Base-by-base conservation (phyloP, 1,140 invertebrate species). In the Procambarus virginalis region DNA sequence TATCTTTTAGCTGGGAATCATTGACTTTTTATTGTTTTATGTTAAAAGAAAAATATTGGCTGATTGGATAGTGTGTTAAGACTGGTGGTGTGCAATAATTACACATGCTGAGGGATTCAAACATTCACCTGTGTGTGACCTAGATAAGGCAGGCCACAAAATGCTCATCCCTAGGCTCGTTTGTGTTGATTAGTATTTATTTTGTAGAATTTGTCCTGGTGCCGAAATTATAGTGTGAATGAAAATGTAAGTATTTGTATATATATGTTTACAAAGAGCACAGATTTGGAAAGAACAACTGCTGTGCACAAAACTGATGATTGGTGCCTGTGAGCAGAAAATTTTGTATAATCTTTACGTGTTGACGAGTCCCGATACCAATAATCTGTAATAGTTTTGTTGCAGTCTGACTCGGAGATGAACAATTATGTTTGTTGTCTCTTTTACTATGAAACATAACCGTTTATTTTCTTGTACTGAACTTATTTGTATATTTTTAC, bases 31-130 rank as follows among this genome's bases (percentile, higher is more conserved):
- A 46, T 34, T 45, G 58, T 68, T 81, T 82, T 70, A 70, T 34
- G 20, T 14, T 68, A 73, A 73, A 46, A 80, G 58, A 34, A n/a
- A 22, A 51, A 10, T n/a, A 80, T 55, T 80, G 49, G 34, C 49
- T 34, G 78, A 80, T 58, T 80, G 78, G 78, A 80, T 80, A 58
- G 34, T 58, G 12, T 79, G 51, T 51, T 51, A 51, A 55, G 2
- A 55, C 5, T 80, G 78, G 49, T 49, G 22, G 49, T 58, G 78
- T 80, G 78, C 78, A 80, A 80, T 80, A 80, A 80, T 80, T 58
- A 49, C 78, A 80, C 48, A 55, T 55, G 49, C 34, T 58, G 55
- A 80, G 78, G 78, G 78, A 80, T n/a, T 5, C 34, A 80, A 82
- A 78, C 17, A 73, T 6, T 73, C 22, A 73, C 68, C n/a, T 73